Conservation (phyloP, 2,113 vertebrate species). For the Pungitius pungitius region DNA sequence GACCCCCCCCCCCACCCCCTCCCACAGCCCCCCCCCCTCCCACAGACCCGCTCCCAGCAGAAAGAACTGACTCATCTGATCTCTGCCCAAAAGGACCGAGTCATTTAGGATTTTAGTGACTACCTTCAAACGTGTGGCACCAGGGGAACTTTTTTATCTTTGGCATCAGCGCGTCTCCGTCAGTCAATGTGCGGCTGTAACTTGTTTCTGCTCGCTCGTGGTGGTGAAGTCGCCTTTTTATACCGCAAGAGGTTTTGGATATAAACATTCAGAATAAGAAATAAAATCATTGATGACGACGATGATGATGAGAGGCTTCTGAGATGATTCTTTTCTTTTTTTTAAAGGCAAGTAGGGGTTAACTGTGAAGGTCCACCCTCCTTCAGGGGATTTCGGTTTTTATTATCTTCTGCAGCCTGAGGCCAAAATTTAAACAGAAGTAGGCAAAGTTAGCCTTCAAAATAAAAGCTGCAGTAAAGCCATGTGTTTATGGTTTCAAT, state of each 20-base stretch:
- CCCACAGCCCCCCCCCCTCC: neutral
- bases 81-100: neutral
- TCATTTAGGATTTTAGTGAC: neutral
- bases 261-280: slow-evolving; percentile 1
- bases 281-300: slow-evolving; percentile 28
- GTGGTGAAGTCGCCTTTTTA: slow-evolving; percentile 18
- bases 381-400: neutral
- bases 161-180: neutral
- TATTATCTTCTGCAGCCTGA: neutral
- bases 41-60: slow-evolving; percentile 9
- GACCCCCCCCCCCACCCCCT: no score
- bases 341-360: neutral
- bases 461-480: slow-evolving; percentile 34
- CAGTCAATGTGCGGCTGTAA: slow-evolving; percentile 15
- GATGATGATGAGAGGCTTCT: neutral
- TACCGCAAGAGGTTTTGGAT: slow-evolving; percentile 5
- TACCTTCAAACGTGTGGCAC: neutral
- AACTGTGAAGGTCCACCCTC: neutral
- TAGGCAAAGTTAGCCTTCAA: slow-evolving; percentile 2
- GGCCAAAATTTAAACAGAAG: neutral
- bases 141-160: neutral
- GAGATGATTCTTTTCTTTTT: neutral
- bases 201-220: slow-evolving; percentile 16
- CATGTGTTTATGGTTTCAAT: no score
- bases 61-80: slow-evolving; percentile 18